Base-by-base conservation (phyloP, 1,140 invertebrate genomes). In the Diploscapter pachys region DNA sequence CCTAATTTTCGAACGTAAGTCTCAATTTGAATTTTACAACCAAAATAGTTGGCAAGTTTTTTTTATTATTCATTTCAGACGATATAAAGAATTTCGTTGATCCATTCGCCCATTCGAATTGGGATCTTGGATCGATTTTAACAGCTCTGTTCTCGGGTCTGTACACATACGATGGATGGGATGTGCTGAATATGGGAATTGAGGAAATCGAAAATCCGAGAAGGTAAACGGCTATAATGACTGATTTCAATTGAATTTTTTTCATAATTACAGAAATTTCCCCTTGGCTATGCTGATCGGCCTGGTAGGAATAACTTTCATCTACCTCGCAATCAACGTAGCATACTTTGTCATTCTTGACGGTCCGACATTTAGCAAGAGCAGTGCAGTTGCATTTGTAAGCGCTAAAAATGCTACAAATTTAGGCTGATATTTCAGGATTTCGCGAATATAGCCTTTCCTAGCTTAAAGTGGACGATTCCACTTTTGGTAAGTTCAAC, bases 121-220 rank as follows among this genome's bases (percentile, higher is more conserved):
- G 55, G 52, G 76, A 81, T 54, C 62, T 75, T n/a, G 82, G 83
- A 31, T 64, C 68, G 8, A 64, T 83, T 70, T 80, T 83, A 4
- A 61, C 78, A 2, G 82, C 63, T 50, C 9, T 84, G 5, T 83
- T 80, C 71, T 73, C 77, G 6, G 76, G 79, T 31, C 78, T 83
- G 54, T 83, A 70, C 63, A 67, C 80, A 3, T 77, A 75, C 54
- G 81, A 83, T 68, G 81, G 81, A 4, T 83, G 82, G 82, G 81
- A 83, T 55, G 78, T 82, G 63, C 63, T 83, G n/a, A 82, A 82
- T 49, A 77, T 81, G 52, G 80, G 81, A 53, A 73, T 73, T 48
- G 81, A 79, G 31, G 81, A 83, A 71, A 73, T 83, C 51, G 78
- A 79, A 54, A 82, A 83, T 59, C 81, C 81, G 48, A 73, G 75